phyloP scores from a whole-genome alignment of 2,888 invertebrate genomes.

The Agrotis exclamationis region DNA sequence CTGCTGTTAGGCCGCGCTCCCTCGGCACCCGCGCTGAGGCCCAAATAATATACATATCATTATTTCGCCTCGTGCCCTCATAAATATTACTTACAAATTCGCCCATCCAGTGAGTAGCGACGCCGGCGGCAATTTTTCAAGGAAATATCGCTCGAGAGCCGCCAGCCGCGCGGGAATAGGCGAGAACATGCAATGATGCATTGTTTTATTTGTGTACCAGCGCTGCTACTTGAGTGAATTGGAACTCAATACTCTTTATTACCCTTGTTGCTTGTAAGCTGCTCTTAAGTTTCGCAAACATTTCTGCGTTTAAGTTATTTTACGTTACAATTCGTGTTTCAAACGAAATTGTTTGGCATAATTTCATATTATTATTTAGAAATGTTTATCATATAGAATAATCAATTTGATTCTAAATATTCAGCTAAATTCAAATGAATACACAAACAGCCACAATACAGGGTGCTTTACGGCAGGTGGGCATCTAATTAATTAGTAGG shows the following conservation, averaged over 20 bases:
- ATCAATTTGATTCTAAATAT: constrained; percentile 17
- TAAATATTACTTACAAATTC: constrained; percentile 88
- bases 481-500: constrained; percentile 87
- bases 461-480: constrained; percentile 84
- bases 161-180: constrained; percentile 67
- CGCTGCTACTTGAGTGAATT: constrained; percentile 57
- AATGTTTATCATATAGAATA: constrained; percentile 20
- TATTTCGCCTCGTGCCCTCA: constrained; percentile 84
- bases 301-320: constrained; percentile 24
- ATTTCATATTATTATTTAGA: neutral
- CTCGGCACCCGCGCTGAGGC: constrained; percentile 75
- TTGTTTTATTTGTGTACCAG: constrained; percentile 66
- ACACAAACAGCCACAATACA: constrained; percentile 73
- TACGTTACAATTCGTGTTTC: constrained; percentile 4
- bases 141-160: constrained; percentile 75
- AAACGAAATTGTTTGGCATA: constrained; percentile 13
- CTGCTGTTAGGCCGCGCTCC: constrained; percentile 76
- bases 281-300: constrained; percentile 33
- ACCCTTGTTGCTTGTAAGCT: constrained; percentile 37
- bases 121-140: constrained; percentile 83
- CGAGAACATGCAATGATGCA: constrained; percentile 74
- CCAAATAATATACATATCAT: constrained; percentile 90
- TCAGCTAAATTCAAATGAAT: constrained; percentile 32
- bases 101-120: constrained; percentile 75
- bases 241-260: constrained; percentile 58